Evolutionary conservation across 2,888 invertebrate genomes (phyloP).

Genomic region (Eupithecia insigniata): DNA sequence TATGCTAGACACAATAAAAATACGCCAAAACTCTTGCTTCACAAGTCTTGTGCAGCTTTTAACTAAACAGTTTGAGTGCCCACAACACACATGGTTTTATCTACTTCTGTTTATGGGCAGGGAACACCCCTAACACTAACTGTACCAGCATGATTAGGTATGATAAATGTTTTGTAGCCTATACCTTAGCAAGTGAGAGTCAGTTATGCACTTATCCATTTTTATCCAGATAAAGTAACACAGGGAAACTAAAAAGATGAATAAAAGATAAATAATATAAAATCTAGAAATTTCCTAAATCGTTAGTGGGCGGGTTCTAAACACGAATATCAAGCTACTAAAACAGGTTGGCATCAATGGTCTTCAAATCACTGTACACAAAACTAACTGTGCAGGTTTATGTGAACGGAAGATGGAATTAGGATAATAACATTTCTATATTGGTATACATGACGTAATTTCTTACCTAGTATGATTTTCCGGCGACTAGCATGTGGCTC

Average conservation of each 20-base stretch:
- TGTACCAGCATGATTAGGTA: not conserved
- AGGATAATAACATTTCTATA: conserved; percentile 26
- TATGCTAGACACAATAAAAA: no score
- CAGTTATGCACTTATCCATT: not conserved
- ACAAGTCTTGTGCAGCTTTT: no score
- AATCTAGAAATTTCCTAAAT: not conserved
- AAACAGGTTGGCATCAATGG: not conserved
- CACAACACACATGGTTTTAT: not conserved
- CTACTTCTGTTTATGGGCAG: not conserved
- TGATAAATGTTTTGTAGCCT: no score
- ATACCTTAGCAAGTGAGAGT: no score
- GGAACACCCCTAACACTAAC: not conserved
- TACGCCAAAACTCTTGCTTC: no score
- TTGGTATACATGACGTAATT: conserved; percentile 13
- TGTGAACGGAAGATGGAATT: not conserved
- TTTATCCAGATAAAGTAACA: not conserved
- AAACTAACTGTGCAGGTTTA: not conserved
- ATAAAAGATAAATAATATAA: no score
- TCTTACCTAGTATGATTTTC: conserved; percentile 94
- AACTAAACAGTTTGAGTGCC: not conserved
- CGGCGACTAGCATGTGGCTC: conserved; percentile 98
- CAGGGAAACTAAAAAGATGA: not conserved
- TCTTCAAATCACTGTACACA: not conserved
- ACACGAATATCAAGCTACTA: not conserved
- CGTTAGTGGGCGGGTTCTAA: not conserved